phyloP scores from a whole-genome alignment of 2,888 invertebrate genomes.

The Pachydiplax longipennis region DNA sequence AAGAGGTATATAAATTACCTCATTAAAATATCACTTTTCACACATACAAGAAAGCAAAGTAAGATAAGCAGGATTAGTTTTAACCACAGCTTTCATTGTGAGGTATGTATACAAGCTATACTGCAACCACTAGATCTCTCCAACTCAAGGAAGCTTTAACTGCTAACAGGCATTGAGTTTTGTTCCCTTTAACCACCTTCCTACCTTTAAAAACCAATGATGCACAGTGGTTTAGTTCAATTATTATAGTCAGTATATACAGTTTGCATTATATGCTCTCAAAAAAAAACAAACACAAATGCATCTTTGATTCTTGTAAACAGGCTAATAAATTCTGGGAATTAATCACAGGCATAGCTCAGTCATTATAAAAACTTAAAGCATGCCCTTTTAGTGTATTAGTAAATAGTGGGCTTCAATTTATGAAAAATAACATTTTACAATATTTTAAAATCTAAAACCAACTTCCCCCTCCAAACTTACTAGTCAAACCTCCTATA shows the following conservation, averaged over 20 bases:
- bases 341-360: slow-evolving; percentile 52
- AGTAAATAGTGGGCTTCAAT: slow-evolving; percentile 34
- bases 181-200: slow-evolving; percentile 44
- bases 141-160: slow-evolving; percentile 27
- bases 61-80: neutral
- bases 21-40: neutral
- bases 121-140: slow-evolving; percentile 11
- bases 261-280: slow-evolving; percentile 31
- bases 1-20: neutral
- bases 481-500: slow-evolving; percentile 87
- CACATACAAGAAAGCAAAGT: neutral
- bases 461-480: slow-evolving; percentile 88
- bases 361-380: slow-evolving; percentile 51
- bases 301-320: slow-evolving; percentile 31
- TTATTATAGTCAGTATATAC: slow-evolving; percentile 15
- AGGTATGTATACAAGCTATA: slow-evolving; percentile 29
- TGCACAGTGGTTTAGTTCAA: slow-evolving; percentile 33
- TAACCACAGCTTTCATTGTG: slow-evolving; percentile 20
- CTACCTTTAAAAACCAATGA: slow-evolving; percentile 39
- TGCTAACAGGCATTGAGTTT: slow-evolving; percentile 37
- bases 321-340: slow-evolving; percentile 41
- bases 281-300: slow-evolving; percentile 26
- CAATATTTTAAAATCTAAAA: slow-evolving; percentile 65
- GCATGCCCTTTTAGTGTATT: slow-evolving; percentile 49
- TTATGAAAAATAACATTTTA: slow-evolving; percentile 45